Base-by-base conservation (phyloP, 1,140 invertebrate species). In the Pseudomyrmex cubaensis region DNA sequence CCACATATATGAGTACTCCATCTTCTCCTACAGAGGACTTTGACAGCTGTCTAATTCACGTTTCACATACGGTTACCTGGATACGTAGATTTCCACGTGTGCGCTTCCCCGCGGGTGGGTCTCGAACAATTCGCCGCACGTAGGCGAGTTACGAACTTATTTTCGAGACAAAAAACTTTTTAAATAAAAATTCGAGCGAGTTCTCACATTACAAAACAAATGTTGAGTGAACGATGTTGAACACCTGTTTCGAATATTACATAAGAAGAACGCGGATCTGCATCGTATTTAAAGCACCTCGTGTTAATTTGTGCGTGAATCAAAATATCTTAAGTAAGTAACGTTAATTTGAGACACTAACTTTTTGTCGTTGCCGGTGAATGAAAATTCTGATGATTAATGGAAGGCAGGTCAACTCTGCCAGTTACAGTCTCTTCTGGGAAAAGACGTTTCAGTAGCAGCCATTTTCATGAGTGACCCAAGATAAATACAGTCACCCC, bases 1-100 rank as follows among this genome's bases (percentile, higher is more conserved):
- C 89, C 87, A 86, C 89, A 90, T 89, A 90, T 90, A 90, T 88
- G 89, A 82, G 67, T 86, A 88, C 89, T 90, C 89, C 86, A 87
- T 90, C 89, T 90, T 90, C 89, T 82, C 89, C 82, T 75, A 63
- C 88, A 87, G 86, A 83, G 84, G 69, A 87, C 89, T 90, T 90
- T 90, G 89, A 90, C 89, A 90, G 89, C 89, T 90, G 89, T 90
- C 89, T 90, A 90, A 88, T 88, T 90, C 88, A 90, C 89, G 88
- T 87, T 86, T 75, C 88, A 63, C 85, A 66, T 82, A 78, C 74
- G 86, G 84, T 88, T 84, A 87, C 85, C 85, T 90, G 82, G 80
- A 57, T 84, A 73, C 78, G 78, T 83, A 84, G 56, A 87, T 89
- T 89, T 88, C 72, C 87, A 62, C 77, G 61, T 63, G 64, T 57